Evolutionary conservation across 2,888 invertebrate genomes (phyloP).

Genomic region (Microchrysa polita): DNA sequence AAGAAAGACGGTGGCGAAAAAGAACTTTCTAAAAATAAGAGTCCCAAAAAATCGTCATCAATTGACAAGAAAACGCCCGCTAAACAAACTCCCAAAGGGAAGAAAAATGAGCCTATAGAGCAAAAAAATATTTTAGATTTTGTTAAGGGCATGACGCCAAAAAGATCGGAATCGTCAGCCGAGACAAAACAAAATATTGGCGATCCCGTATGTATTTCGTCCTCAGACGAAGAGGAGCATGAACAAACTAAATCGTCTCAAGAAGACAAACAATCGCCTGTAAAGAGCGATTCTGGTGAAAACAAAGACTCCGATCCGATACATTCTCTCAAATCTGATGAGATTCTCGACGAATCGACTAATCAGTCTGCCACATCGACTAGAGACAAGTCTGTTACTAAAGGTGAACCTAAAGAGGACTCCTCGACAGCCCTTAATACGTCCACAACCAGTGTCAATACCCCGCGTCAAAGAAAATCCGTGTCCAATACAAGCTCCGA

Average conservation of each 20-base stretch:
- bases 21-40: neutral
- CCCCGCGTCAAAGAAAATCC: neutral
- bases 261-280: neutral
- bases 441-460: neutral
- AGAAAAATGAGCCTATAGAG: neutral
- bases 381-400: too few species aligned
- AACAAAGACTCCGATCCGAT: neutral
- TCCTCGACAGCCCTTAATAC: neutral
- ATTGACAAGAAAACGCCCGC: neutral
- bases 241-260: neutral
- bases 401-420: neutral
- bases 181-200: too few species aligned
- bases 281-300: neutral
- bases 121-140: neutral
- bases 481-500: conserved; percentile 49
- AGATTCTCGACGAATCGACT: conserved; percentile 13
- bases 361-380: conserved; percentile 7
- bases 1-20: neutral
- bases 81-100: neutral
- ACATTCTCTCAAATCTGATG: neutral
- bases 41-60: neutral
- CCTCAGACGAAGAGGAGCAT: neutral
- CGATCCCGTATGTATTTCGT: too few species aligned
- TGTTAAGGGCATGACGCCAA: neutral
- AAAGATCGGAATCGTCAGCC: neutral